Base-by-base conservation (phyloP, 2,888 invertebrate species). In the Apeira syringaria region DNA sequence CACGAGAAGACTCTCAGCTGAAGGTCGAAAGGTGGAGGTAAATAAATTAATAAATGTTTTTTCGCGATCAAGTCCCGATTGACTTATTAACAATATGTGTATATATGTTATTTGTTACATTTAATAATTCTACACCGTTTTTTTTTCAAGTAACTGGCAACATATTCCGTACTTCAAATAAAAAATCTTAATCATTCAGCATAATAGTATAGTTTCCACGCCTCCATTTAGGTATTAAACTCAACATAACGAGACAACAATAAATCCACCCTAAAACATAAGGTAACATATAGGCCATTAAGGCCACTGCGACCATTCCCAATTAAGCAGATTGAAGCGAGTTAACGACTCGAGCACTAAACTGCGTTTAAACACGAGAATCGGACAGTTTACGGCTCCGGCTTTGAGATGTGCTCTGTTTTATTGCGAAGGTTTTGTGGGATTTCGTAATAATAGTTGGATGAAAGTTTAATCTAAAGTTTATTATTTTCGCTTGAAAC, bases 301-400 rank as follows among this genome's bases (percentile, higher is more conserved):
- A 80, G 69, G 67, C 71, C 66, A 68, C 69, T 69, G 66, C 68
- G 71, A 76, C 82, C 75, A 73, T 80, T 83, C 79, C 76, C 84
- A 85, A 85, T 85, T 85, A 85, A 85, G 81, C 85, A 83, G 84
- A 85, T 85, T 85, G 84, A 79, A 75, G 70, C 30, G 70, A 77
- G 81, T 83, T 80, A 78, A 76, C 78, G 80, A 74, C 74, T 56
- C 56, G 59, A 55, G 67, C 72, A 74, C 80, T 82, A 82, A 82
- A 78, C 77, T 73, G 59, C 71, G 74, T 75, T 82, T 81, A 81
- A 83, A 81, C 76, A 80, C 53, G 77, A 71, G 79, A 77, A 83
- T 80, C 74, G 82, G 84, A 79, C 80, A 80, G 77, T 84, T 84
- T 83, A 84, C 69, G 64, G 76, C 66, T 56, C 54, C 33, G 59